Base-by-base conservation (phyloP, 1,140 invertebrate genomes). In the Lepidurus apus region DNA sequence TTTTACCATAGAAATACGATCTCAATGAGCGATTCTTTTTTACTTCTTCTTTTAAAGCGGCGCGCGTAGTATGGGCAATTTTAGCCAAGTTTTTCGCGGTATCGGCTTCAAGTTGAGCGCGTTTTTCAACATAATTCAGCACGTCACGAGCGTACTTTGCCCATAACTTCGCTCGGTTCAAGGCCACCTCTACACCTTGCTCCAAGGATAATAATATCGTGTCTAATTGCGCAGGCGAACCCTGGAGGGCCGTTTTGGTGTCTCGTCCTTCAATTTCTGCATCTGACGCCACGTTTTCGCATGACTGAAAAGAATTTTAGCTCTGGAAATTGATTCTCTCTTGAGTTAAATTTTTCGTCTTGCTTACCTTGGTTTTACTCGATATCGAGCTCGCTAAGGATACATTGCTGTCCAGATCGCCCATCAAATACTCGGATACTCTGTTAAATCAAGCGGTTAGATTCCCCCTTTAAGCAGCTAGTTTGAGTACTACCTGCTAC, bases 351-450 rank as follows among this genome's bases (percentile, higher is more conserved):
- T 74, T 74, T 10, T 1, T 42, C 26, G 0, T 42, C 43, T 9
- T 17, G n/a, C 43, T 45, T 82, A 86, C 85, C 82, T 86, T 82
- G 80, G 83, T 84, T 79, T 84, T 84, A 34, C 81, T 81, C 13
- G 83, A 82, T 47, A 82, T 80, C 26, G 82, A 81, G 5, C 77
- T 80, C 34, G 82, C 81, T 24, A 82, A 74, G 42, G 81, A 77
- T 10, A 83, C 80, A 17, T 82, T 82, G 47, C 83, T 84, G 78
- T 87, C 87, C 65, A 87, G 82, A 81, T 88, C 88, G 43, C 87
- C 87, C 87, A 88, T 88, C 45, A 88, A 81, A 82, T 88, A 88
- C 79, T 88, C 87, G 4, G 88, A 88, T 7, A 88, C 87, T 82
- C 88, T 88, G 83, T 26, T 83, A 84, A 78, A 80, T 77, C 78